Percentiles rank a stretch among this genome's conserved stretches.
Evolutionary conservation across 2,888 invertebrate genomes (phyloP).

Genomic region (Caenorhabditis angaria): DNA sequence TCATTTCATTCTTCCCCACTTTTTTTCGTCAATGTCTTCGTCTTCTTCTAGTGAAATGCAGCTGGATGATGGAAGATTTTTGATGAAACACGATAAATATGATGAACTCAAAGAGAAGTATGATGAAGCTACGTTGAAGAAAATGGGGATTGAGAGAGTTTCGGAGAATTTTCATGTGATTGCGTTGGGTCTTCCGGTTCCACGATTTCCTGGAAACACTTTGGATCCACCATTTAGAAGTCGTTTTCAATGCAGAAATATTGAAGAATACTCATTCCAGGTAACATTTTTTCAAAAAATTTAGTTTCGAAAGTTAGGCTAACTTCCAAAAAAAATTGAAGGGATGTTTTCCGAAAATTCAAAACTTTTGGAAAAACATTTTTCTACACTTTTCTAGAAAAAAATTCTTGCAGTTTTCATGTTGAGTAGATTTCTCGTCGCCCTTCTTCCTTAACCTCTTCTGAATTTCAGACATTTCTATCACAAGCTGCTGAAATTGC

Average conservation of each 20-base stretch:
- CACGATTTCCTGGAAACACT: constrained; percentile 88
- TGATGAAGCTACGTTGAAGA: constrained; percentile 81
- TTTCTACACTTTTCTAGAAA: too few relatives aligned
- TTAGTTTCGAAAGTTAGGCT: too few relatives aligned
- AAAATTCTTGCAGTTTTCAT: too few relatives aligned
- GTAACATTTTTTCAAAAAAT: constrained; percentile 47
- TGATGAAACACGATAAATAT: constrained; percentile 87
- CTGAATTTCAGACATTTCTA: constrained; percentile 49
- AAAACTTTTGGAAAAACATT: too few relatives aligned
- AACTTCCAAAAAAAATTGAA: too few relatives aligned
- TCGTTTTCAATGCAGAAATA: constrained; percentile 90
- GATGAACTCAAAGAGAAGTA: constrained; percentile 82
- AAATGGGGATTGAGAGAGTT: constrained; percentile 89
- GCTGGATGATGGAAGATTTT: constrained; percentile 91
- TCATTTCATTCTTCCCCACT: constrained; percentile 74
- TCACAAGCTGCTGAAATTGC: constrained; percentile 72
- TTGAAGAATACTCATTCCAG: constrained; percentile 77
- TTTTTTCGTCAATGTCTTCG: neutral
- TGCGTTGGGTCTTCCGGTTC: constrained; percentile 89
- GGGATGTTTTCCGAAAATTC: too few relatives aligned
- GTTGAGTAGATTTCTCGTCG: neutral
- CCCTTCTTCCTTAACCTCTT: neutral
- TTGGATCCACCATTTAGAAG: constrained; percentile 90
- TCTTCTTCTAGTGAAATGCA: constrained; percentile 83
- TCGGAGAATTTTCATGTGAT: constrained; percentile 91